Conservation (phyloP, 2,888 invertebrate species). For the Nycteola revayana region DNA sequence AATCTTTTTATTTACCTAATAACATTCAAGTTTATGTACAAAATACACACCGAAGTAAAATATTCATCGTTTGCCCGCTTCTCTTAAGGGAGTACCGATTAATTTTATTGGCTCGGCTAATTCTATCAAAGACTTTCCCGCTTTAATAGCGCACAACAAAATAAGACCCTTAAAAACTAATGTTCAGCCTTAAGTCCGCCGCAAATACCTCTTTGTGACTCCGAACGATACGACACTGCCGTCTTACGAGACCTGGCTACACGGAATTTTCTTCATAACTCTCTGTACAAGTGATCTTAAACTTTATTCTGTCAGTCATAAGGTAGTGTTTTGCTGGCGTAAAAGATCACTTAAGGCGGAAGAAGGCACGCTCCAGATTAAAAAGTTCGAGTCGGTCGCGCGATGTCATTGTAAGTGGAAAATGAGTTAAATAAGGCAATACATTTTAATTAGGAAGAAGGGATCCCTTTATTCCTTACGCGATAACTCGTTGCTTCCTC, state of each 20-base stretch:
- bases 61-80: slow-evolving; percentile 37
- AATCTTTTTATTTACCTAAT: slow-evolving; percentile 32
- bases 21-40: slow-evolving; percentile 30
- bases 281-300: slow-evolving; percentile 19
- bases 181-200: slow-evolving; percentile 77
- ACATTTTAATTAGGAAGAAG: slow-evolving; percentile 81
- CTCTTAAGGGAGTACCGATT: slow-evolving; percentile 57
- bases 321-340: slow-evolving; percentile 21
- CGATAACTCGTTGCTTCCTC: slow-evolving; percentile 75
- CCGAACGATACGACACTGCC: slow-evolving; percentile 56
- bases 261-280: slow-evolving; percentile 49
- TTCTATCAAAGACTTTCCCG: slow-evolving; percentile 73
- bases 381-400: slow-evolving; percentile 79
- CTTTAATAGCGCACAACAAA: slow-evolving; percentile 76
- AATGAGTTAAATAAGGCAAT: slow-evolving; percentile 83
- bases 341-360: slow-evolving; percentile 51
- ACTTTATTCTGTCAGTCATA: slow-evolving; percentile 20
- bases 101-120: slow-evolving; percentile 74
- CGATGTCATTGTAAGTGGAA: slow-evolving; percentile 80
- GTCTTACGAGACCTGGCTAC: slow-evolving; percentile 58
- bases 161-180: slow-evolving; percentile 81
- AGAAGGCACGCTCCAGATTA: slow-evolving; percentile 71
- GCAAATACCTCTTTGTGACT: slow-evolving; percentile 81
- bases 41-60: slow-evolving; percentile 22
- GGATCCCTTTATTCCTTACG: slow-evolving; percentile 77